Conservation (phyloP, 2,113 vertebrate species). For the Thryonomys swinderianus region DNA sequence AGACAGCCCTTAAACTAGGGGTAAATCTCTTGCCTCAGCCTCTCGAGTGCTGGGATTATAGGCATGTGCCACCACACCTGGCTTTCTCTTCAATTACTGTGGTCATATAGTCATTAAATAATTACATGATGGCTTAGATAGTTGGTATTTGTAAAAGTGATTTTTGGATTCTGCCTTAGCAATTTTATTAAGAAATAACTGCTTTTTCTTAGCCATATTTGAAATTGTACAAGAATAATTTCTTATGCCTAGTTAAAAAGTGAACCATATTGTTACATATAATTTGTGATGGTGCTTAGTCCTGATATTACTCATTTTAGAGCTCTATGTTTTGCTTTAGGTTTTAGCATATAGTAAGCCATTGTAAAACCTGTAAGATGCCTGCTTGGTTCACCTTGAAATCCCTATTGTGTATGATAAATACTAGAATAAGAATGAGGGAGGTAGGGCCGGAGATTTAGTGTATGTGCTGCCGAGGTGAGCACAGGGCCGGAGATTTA, state of each 20-base stretch:
- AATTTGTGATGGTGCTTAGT: background rate
- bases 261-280: background rate
- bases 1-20: background rate
- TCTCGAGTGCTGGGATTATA: background rate
- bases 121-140: background rate
- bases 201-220: background rate
- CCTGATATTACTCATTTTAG: background rate
- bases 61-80: background rate
- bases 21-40: background rate
- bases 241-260: background rate
- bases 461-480: too few species aligned
- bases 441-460: too few species aligned
- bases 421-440: background rate
- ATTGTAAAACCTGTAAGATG: background rate
- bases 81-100: background rate
- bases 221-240: conserved; percentile 11
- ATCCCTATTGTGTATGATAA: background rate
- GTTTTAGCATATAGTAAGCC: background rate
- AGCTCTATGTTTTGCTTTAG: background rate
- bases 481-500: too few species aligned
- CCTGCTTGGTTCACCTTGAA: background rate
- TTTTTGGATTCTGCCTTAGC: background rate
- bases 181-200: background rate
- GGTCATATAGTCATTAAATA: background rate
- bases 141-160: background rate